Percentiles rank a stretch among this genome's conserved stretches.
Evolutionary conservation across 2,113 vertebrate genomes (phyloP).

Genomic region (Morone chrysops): DNA sequence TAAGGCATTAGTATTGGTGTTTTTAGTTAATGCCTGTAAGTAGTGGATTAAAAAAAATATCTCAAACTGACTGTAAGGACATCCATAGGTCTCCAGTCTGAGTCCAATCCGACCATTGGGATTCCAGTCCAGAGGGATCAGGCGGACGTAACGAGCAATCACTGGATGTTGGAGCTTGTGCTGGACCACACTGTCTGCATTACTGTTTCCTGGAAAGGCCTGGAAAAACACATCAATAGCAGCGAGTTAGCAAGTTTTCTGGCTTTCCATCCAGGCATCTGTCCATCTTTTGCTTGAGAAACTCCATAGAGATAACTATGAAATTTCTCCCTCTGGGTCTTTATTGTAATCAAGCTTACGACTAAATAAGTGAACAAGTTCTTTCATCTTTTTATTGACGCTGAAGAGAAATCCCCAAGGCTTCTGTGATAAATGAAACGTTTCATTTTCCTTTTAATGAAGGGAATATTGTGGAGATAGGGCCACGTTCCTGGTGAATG

Average conservation of each 20-base stretch:
- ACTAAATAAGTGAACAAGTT: slow-evolving; percentile 1
- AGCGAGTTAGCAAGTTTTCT: not conserved
- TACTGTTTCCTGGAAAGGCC: slow-evolving; percentile 71
- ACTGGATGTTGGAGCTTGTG: slow-evolving; percentile 68
- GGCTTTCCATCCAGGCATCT: not conserved
- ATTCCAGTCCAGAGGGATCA: slow-evolving; percentile 74
- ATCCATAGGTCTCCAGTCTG: slow-evolving; percentile 73
- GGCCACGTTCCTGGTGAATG: slow-evolving; percentile 32
- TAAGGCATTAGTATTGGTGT: not conserved
- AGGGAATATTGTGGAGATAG: slow-evolving; percentile 50
- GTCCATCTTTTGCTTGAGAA: not conserved
- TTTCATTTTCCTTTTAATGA: slow-evolving; percentile 62
- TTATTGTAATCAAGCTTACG: not conserved
- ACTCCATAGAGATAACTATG: not conserved
- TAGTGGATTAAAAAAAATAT: not conserved
- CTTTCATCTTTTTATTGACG: slow-evolving; percentile 14
- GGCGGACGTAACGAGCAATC: slow-evolving; percentile 62
- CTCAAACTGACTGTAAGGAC: slow-evolving; percentile 65
- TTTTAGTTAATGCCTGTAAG: not conserved
- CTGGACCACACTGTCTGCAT: slow-evolving; percentile 75
- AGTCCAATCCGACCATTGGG: slow-evolving; percentile 72
- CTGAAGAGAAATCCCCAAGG: slow-evolving; percentile 27
- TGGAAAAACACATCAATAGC: slow-evolving; percentile 31
- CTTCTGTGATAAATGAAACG: slow-evolving; percentile 22
- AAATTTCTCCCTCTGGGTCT: not conserved